Evolutionary conservation across 2,888 invertebrate genomes (phyloP), one percentile per base, ranked within the genome.

Genomic region (Noctua pronuba): DNA sequence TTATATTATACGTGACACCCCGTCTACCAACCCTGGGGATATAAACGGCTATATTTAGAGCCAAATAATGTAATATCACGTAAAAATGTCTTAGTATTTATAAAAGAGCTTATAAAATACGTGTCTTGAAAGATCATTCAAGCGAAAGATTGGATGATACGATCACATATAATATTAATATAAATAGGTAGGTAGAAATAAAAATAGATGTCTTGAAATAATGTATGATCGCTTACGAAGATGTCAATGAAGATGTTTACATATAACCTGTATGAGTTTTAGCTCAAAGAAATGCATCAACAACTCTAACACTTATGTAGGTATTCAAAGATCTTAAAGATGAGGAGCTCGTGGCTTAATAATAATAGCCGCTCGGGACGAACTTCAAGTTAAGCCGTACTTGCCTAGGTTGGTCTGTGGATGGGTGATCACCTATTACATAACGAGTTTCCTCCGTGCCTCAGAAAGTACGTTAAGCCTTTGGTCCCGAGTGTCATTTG

Each of bases 71-170:
- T 24, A 66, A 49, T 66, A 18, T 75, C 7, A 28, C 21, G 24
- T 55, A 21, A 64, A 69, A 74, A 73, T n/a, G 6, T 16, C 44
- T 28, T 64, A 24, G 10, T 35, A n/a, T 77, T 77, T 79, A 60
- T 35, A 35, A 52, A 64, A 64, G 13, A n/a, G 16, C n/a, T 31
- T 28, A 71, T 52, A 7, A 52, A 77, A 73, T 24, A 58, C 46
- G 4, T 49, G 38, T n/a, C 1, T 21, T 41, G 31, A 82, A 55
- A 31, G 4, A 78, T 44, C 6, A n/a, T 24, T 62, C 28, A 73
- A 60, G 13, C 44, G 16, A 18, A 46, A 46, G 41, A 24, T 10
- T 71, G 28, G 10, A 38, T 38, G 7, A 38, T 38, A 52, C 13
- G 24, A 41, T 10, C 3, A 44, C 2, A 21, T 8, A 8, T 60